Percentiles rank a stretch among this genome's conserved stretches.
These are phyloP conservation scores for Prosopocoilus inquinatus DNA, from an alignment of 2,888 invertebrate species.

Conservation along the genomic window DNA sequence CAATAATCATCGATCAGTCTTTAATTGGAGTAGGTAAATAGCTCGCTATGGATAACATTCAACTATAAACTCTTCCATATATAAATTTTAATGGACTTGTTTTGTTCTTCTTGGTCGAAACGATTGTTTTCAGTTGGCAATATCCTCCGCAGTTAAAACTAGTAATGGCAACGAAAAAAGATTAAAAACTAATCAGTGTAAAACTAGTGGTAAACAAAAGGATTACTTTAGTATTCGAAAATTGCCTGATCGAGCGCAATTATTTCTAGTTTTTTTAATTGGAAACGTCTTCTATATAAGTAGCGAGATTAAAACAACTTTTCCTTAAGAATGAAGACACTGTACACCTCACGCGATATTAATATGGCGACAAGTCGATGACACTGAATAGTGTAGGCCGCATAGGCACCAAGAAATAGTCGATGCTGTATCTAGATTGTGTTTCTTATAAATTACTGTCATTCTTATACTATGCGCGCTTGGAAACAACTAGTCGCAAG, in stretches of 20 bases:
- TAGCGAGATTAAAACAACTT: constrained; percentile 43
- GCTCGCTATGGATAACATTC: constrained; percentile 42
- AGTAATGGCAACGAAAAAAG: constrained; percentile 20
- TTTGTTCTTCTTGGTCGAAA: constrained; percentile 18
- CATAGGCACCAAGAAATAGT: constrained; percentile 47
- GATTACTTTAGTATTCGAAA: constrained; percentile 23
- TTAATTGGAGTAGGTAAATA: constrained; percentile 52
- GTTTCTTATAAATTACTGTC: constrained; percentile 49
- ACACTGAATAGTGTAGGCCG: constrained; percentile 48
- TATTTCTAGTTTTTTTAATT: constrained; percentile 38
- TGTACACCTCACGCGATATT: constrained; percentile 46
- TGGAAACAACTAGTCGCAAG: constrained; percentile 42
- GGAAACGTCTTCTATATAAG: constrained; percentile 39
- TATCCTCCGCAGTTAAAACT: constrained; percentile 13
- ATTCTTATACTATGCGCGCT: constrained; percentile 39
- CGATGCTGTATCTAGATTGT: constrained; percentile 47
- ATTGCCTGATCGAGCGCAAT: constrained; percentile 31
- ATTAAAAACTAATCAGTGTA: constrained; percentile 21
- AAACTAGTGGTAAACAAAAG: constrained; percentile 23
- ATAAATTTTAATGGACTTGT: constrained; percentile 47
- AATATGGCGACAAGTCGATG: constrained; percentile 51
- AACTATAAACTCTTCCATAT: constrained; percentile 46
- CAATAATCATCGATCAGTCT: constrained; percentile 52
- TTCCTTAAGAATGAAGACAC: constrained; percentile 44
- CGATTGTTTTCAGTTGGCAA: constrained; percentile 18